Evolutionary conservation across 37 sponge, comb jelly and placozoan genomes (phyloP).

Genomic region (Geodia barretti): DNA sequence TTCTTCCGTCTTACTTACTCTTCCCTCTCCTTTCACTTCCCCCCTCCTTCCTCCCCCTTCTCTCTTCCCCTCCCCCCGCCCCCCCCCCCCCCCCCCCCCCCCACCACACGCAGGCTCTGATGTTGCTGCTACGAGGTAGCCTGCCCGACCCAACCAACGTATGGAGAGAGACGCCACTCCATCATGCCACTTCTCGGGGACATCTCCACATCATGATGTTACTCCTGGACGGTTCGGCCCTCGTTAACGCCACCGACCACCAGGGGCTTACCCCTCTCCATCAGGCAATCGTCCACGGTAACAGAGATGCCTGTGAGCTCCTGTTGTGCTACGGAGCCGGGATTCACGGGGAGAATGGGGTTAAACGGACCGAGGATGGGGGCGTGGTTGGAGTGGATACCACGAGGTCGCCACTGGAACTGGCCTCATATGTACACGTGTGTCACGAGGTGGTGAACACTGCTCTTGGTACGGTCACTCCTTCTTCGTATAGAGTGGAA

Average conservation of each 20-base stretch:
- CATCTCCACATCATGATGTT: slow-evolving; percentile 73
- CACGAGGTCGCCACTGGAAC: slow-evolving; percentile 40
- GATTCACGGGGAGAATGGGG: slow-evolving; percentile 27
- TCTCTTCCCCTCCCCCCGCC: neutral
- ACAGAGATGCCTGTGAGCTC: slow-evolving; percentile 59
- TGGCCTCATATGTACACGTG: slow-evolving; percentile 53
- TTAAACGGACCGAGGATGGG: neutral
- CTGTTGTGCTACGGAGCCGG: slow-evolving; percentile 71
- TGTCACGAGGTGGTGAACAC: slow-evolving; percentile 38
- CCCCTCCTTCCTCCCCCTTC: neutral
- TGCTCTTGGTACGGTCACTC: slow-evolving; percentile 68
- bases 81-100: slow-evolving; percentile 5
- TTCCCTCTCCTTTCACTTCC: slow-evolving; percentile 23
- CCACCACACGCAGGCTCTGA: slow-evolving; percentile 55
- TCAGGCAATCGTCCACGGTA: slow-evolving; percentile 71
- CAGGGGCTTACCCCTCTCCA: slow-evolving; percentile 73
- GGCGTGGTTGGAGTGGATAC: slow-evolving; percentile 20
- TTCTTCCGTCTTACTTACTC: neutral
- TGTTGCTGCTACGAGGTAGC: slow-evolving; percentile 57
- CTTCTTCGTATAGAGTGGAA: no score
- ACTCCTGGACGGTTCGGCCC: slow-evolving; percentile 66
- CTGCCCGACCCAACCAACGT: slow-evolving; percentile 18
- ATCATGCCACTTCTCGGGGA: slow-evolving; percentile 61
- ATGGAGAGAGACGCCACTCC: slow-evolving; percentile 77
- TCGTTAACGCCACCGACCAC: slow-evolving; percentile 68